Evolutionary conservation across 92 coral and sea anemone genomes (phyloP).

Genomic region (Zoanthus gigantus): DNA sequence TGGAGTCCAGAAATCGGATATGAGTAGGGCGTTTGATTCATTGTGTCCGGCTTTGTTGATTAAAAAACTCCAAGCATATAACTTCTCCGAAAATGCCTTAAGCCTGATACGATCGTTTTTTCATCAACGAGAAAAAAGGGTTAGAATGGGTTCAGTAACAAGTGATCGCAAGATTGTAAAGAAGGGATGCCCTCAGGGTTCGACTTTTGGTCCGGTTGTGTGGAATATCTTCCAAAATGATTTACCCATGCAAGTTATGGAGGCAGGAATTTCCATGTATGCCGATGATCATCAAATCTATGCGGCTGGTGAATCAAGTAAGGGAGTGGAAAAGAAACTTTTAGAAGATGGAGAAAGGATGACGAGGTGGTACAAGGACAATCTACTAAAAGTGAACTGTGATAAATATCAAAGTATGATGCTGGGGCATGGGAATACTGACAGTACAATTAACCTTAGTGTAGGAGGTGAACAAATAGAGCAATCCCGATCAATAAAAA

Average conservation of each 20-base stretch:
- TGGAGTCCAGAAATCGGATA: constrained; percentile 1
- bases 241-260: background rate
- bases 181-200: constrained; percentile 47
- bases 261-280: background rate
- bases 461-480: background rate
- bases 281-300: constrained; percentile 60
- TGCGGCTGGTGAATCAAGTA: constrained; percentile 41
- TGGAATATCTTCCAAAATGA: constrained; percentile 49
- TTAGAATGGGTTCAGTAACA: background rate
- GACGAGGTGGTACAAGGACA: constrained; percentile 52
- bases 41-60: background rate
- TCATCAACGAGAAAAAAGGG: constrained; percentile 37
- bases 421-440: background rate
- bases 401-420: constrained; percentile 37
- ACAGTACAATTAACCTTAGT: background rate
- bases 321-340: constrained; percentile 32
- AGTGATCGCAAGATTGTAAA: constrained; percentile 23
- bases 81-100: constrained; percentile 2
- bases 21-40: constrained; percentile 51
- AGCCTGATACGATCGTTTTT: constrained; percentile 32
- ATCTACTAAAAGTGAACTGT: constrained; percentile 39
- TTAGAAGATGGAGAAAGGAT: constrained; percentile 37
- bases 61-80: constrained; percentile 36
- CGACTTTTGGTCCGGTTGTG: constrained; percentile 29
- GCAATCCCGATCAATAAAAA: background rate